These are phyloP conservation scores for Cotesia vestalis DNA, from an alignment of 1,140 invertebrate genomes.

Conservation along the genomic window DNA sequence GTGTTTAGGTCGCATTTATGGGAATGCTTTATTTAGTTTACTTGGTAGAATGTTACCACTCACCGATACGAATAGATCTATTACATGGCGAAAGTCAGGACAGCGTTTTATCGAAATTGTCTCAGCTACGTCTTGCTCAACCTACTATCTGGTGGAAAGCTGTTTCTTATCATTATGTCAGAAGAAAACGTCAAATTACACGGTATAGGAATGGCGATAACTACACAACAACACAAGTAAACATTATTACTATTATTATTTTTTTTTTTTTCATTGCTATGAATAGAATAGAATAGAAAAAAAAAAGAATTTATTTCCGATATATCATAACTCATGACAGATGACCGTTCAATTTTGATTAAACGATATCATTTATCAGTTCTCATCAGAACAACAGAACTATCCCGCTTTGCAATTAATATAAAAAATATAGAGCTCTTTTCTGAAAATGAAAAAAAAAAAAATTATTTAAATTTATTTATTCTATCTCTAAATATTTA, in stretches of 20 bases:
- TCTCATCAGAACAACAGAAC: too few relatives aligned
- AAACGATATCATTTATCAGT: too few relatives aligned
- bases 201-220: constrained; percentile 85
- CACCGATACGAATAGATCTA: constrained; percentile 73
- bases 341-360: too few relatives aligned
- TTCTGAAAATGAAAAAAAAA: too few relatives aligned
- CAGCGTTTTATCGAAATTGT: constrained; percentile 74
- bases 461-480: too few relatives aligned
- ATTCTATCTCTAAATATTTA: too few relatives aligned
- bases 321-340: too few relatives aligned
- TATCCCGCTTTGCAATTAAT: too few relatives aligned
- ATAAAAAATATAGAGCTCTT: too few relatives aligned
- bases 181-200: constrained; percentile 78
- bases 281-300: neutral
- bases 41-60: constrained; percentile 87
- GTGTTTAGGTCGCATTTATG: constrained; percentile 73
- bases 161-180: constrained; percentile 86
- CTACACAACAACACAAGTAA: constrained; percentile 82
- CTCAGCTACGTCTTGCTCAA: constrained; percentile 74
- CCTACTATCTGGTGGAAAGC: constrained; percentile 92
- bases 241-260: constrained; percentile 24
- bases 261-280: constrained; percentile 30
- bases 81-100: constrained; percentile 73
- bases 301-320: too few relatives aligned
- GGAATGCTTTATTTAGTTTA: constrained; percentile 85